Evolutionary conservation across 2,797 vertebrate genomes (phyloP), one percentile per base, ranked within the genome.

Genomic region (Monodelphis domestica): DNA sequence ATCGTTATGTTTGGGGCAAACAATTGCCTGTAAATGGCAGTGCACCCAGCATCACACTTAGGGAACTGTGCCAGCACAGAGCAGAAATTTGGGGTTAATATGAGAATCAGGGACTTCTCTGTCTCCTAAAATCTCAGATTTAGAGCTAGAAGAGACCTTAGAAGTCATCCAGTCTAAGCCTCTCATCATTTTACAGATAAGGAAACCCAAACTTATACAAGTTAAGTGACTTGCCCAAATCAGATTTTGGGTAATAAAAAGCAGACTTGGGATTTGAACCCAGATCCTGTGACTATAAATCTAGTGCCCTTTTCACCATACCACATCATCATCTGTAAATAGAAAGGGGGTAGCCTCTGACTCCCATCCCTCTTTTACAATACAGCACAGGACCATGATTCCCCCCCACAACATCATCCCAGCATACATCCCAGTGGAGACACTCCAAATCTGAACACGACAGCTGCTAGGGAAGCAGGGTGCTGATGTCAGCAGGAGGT

Each of bases 191-290:
- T 52, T 53, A 91, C 29, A 95, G 30, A 45, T 89, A 55, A 56
- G 89, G 92, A 93, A 89, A n/a, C 30, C 52, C n/a, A 95, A 93
- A 90, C 55, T 55, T 29, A 50, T 15, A 57, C 21, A n/a, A 29
- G 17, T 90, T 38, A 70, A 57, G n/a, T 56, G 56, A 89, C 90
- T 87, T 38, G 89, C 1, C 50, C 7, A 4, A 90, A 38, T 88
- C 54, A 84, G 5, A 51, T 14, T 38, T 45, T 45, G 7, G 30
- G 51, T 51, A 45, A 90, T 59, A 33, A 2, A n/a, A 6, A 10
- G 53, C 53, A 51, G 89, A 94, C 33, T 33, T 53, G 24, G 91
- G 54, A 89, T 89, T 90, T 28, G 53, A 94, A 92, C 56, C 51
- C 45, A 51, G 30, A 53, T 91, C 14, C 38, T 78, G 38, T 78